Conservation (phyloP, 2,113 vertebrate genomes). For the Aepyceros melampus region DNA sequence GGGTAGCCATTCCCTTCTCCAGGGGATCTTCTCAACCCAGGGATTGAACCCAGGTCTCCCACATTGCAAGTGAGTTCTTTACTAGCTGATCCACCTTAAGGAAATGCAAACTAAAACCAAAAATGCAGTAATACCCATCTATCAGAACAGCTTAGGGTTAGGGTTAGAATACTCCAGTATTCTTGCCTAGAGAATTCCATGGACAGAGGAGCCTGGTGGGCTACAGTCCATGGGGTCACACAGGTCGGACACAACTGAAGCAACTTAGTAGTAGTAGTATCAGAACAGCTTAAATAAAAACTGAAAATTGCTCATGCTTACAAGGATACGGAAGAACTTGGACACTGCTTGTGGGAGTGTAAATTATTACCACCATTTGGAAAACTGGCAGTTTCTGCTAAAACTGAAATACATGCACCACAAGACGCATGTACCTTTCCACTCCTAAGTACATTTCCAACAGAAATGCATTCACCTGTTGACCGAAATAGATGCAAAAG, state of each 20-base stretch:
- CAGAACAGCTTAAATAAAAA: background rate
- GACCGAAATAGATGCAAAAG: background rate
- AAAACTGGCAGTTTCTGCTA: background rate
- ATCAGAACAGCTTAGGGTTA: background rate
- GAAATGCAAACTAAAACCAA: background rate
- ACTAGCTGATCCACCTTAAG: background rate
- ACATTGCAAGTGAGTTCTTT: background rate
- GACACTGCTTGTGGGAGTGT: background rate
- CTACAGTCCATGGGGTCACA: no score
- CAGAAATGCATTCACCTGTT: background rate
- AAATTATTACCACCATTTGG: background rate
- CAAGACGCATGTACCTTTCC: background rate
- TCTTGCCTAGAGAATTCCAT: no score
- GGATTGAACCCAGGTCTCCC: background rate
- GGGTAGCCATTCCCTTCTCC: background rate
- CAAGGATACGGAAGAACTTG: background rate
- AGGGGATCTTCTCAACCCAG: background rate
- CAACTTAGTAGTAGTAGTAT: no score
- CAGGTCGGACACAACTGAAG: no score
- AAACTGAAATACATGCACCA: background rate
- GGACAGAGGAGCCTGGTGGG: no score
- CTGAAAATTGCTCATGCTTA: background rate
- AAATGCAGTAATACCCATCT: background rate
- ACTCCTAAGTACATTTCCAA: background rate
- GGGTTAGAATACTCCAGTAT: no score